A percentile compares a stretch with the other conserved stretches of the same genome.
These are phyloP conservation scores for Drosophila kurseongensis DNA, from an alignment of 1,140 invertebrate species.

Conservation along the genomic window DNA sequence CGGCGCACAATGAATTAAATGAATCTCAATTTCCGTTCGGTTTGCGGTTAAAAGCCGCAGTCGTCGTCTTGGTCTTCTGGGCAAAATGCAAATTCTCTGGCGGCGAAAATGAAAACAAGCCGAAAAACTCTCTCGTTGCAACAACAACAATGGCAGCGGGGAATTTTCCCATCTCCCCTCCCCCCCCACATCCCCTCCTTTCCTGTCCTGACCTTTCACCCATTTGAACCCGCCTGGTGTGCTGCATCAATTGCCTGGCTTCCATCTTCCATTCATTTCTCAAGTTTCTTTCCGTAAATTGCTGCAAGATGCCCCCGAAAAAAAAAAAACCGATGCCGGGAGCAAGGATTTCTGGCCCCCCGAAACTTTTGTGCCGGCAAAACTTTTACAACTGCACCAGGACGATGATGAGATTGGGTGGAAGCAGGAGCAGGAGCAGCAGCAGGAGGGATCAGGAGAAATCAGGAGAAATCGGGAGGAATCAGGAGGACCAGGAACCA, in stretches of 20 bases:
- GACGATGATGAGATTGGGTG: slow-evolving; percentile 30
- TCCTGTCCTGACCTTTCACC: slow-evolving; percentile 7
- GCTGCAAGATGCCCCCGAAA: slow-evolving; percentile 74
- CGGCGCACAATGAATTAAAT: slow-evolving; percentile 79
- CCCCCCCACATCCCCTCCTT: background rate
- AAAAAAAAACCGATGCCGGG: slow-evolving; percentile 18
- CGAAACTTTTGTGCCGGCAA: slow-evolving; percentile 55
- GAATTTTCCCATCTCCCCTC: slow-evolving; percentile 21
- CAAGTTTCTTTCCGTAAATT: slow-evolving; percentile 76
- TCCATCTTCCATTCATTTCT: slow-evolving; percentile 47
- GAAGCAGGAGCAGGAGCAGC: too few relatives aligned
- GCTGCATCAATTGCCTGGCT: slow-evolving; percentile 63
- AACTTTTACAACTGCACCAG: slow-evolving; percentile 67
- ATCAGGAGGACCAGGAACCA: slow-evolving; percentile 1
- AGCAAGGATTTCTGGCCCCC: slow-evolving; percentile 33
- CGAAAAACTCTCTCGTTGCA: slow-evolving; percentile 55
- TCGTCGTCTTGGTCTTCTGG: slow-evolving; percentile 34
- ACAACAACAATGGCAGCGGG: slow-evolving; percentile 41
- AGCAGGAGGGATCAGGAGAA: background rate
- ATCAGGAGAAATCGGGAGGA: slow-evolving; percentile 2
- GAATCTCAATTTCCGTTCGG: slow-evolving; percentile 83
- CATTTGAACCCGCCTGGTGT: background rate
- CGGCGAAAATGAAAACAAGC: slow-evolving; percentile 75
- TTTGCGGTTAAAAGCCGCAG: slow-evolving; percentile 82
- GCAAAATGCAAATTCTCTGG: slow-evolving; percentile 71